Evolutionary conservation across 2,113 vertebrate species (phyloP), one percentile per base, ranked within the genome.

Genomic region (Puntigrus tetrazona): DNA sequence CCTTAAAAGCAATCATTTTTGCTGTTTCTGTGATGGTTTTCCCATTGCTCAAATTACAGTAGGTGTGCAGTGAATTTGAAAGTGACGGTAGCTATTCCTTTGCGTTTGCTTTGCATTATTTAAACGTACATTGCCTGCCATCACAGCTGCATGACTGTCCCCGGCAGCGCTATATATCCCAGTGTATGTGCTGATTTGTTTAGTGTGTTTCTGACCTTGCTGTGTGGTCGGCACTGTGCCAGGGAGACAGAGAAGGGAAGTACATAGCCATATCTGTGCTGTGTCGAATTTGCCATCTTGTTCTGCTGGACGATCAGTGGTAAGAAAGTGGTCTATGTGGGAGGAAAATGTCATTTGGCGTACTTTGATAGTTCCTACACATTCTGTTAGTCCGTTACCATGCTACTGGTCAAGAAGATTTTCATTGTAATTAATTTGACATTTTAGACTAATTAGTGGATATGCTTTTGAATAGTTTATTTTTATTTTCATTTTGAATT

Each of bases 261-360:
- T 0, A 0, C 50, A 2, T 10, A 82, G 4, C 29, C 7, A 0
- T 0, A 0, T 86, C 69, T 90, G 85, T 87, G 3, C 0, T 0
- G 0, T n/a, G n/a, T 92, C 92, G 89, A 93, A 90, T 86, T 88
- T 0, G 1, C 57, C 3, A 94, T 95, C 52, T 34, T 92, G 52
- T 85, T 91, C 72, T 88, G 89, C 86, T 95, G 94, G 94, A 91
- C 94, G 0, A 92, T 95, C 27, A 81, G 88, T 14, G 94, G 94
- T 95, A 78, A 91, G 93, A 47, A 34, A 36, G 11, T 45, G 13
- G 78, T 4, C 3, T 18, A 27, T 16, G 20, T n/a, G 59, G 29
- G 72, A 27, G 20, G 36, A 27, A 75, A 3, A 38, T 57, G 13
- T 4, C 10, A 63, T 3, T 79, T n/a, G n/a, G n/a, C n/a, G n/a